phyloP scores from a whole-genome alignment of 2,888 invertebrate species.

The Hypolimnas misippus region DNA sequence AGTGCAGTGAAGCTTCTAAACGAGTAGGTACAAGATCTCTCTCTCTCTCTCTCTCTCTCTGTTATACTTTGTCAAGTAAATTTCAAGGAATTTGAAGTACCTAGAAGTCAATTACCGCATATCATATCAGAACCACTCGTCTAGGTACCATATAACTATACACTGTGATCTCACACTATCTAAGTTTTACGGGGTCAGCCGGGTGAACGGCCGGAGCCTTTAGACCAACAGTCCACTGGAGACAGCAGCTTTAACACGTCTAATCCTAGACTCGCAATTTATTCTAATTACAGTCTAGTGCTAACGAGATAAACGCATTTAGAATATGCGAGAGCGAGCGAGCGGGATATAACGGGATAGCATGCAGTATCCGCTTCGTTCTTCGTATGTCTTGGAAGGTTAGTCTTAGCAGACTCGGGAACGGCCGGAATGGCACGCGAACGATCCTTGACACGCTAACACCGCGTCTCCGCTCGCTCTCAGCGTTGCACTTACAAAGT shows the following conservation, averaged over 20 bases:
- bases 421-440: conserved; percentile 50
- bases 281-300: background rate
- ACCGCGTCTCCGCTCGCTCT: conserved; percentile 36
- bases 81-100: background rate
- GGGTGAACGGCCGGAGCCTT: conserved; percentile 34
- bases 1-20: too few species aligned
- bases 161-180: conserved; percentile 21
- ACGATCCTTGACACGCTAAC: conserved; percentile 68
- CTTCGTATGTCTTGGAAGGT: conserved; percentile 4
- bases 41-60: too few species aligned
- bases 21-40: too few species aligned
- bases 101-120: background rate
- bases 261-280: conserved; percentile 14
- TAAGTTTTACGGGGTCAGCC: conserved; percentile 31
- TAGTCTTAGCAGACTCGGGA: conserved; percentile 7
- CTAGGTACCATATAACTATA: conserved; percentile 5
- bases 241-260: background rate
- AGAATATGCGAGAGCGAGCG: background rate
- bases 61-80: background rate
- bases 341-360: background rate
- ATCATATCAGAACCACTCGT: conserved; percentile 2
- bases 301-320: background rate
- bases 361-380: background rate
- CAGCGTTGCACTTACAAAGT: conserved; percentile 20
- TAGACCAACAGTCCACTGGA: conserved; percentile 10